Percentiles rank a stretch among this genome's conserved stretches.
Evolutionary conservation across 2,113 vertebrate genomes (phyloP).

Genomic region (Ptilonorhynchus violaceus): DNA sequence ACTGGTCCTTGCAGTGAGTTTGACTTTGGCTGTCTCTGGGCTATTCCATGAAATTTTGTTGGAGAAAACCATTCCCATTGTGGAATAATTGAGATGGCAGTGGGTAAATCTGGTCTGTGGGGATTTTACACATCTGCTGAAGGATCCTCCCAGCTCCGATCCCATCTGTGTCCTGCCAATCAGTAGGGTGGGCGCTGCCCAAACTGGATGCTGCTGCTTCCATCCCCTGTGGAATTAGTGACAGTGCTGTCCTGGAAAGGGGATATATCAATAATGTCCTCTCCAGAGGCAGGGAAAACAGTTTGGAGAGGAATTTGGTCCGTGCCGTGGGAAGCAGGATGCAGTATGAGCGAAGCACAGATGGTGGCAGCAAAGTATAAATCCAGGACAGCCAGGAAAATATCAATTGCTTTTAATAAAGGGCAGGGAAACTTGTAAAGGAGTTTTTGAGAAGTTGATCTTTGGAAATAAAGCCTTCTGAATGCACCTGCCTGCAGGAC

Average conservation of each 20-base stretch:
- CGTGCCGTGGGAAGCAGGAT: neutral
- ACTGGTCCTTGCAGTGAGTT: neutral
- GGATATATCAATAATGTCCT: neutral
- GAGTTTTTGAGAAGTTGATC: neutral
- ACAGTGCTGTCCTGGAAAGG: neutral
- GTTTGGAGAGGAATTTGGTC: neutral
- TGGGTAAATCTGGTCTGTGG: rapidly evolving
- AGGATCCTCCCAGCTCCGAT: neutral
- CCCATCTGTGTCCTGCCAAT: neutral
- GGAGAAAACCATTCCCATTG: neutral
- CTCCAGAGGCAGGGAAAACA: neutral
- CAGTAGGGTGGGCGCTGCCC: neutral
- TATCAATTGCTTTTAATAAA: neutral
- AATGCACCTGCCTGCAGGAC: neutral
- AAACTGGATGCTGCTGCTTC: neutral
- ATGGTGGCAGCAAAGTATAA: slow-evolving; percentile 61
- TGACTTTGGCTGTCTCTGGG: neutral
- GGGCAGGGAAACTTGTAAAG: neutral
- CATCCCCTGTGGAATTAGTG: neutral
- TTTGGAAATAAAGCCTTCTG: neutral
- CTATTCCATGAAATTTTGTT: neutral
- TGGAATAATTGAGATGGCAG: neutral
- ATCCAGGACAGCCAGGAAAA: neutral
- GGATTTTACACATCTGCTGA: neutral
- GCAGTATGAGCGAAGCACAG: slow-evolving; percentile 24